Conservation (phyloP, 2,888 invertebrate genomes). For the Nasonia oneida region DNA sequence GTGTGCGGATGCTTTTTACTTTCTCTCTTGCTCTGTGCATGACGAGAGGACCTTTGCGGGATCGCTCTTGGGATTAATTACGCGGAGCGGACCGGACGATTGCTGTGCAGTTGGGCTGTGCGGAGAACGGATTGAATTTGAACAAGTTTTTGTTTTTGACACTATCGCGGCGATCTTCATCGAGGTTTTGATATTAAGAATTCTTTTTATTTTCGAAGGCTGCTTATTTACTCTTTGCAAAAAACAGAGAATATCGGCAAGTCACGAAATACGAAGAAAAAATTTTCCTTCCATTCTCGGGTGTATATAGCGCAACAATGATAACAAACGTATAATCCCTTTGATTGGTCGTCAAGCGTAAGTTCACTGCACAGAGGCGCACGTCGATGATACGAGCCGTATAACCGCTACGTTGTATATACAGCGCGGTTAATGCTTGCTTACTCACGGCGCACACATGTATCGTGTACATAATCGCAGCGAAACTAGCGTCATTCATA, state of each 20-base stretch:
- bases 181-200: background rate
- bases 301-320: background rate
- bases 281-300: background rate
- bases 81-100: conserved; percentile 12
- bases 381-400: conserved; percentile 1
- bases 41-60: background rate
- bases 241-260: too few species aligned
- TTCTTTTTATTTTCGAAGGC: too few species aligned
- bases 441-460: background rate
- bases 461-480: conserved; percentile 31
- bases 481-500: conserved; percentile 31
- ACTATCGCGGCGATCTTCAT: background rate
- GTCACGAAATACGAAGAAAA: background rate
- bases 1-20: conserved; percentile 5
- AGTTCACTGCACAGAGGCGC: conserved; percentile 6
- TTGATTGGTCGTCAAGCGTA: conserved; percentile 18
- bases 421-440: background rate
- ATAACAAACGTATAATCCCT: conserved; percentile 9
- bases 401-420: conserved; percentile 23
- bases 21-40: background rate
- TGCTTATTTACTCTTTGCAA: too few species aligned
- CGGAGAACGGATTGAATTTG: background rate
- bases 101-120: background rate
- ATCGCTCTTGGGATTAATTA: conserved; percentile 40
- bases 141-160: background rate